Base-by-base conservation (phyloP, 2,888 invertebrate species). In the Prenolepis imparis region DNA sequence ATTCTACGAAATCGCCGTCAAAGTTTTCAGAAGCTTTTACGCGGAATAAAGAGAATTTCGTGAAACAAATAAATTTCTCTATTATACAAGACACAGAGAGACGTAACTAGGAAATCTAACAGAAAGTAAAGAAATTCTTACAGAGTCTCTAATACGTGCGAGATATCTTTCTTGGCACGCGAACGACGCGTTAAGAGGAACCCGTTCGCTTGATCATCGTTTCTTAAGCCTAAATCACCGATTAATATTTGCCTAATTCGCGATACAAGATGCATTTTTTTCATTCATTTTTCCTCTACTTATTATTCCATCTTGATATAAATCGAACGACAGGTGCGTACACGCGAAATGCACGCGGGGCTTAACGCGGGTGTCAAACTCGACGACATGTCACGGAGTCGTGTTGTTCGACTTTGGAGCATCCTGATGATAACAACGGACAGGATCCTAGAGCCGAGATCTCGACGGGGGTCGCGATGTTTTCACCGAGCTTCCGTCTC, bases 151-250 rank as follows among this genome's bases (percentile, higher is more conserved):
- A 57, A 52, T 52, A 66, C n/a, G 39, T 52, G 12, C 66, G n/a
- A 28, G 15, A 75, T 64, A 64, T 28, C 44, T 9, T 61, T 44
- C 41, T 41, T 74, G 28, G 28, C 41, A 28, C 28, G n/a, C 21
- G 6, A 44, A 75, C n/a, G 24, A 75, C 18, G 24, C 39, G 39
- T 67, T 63, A 55, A 66, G 52, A 66, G 21, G 32, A 77, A 77
- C 64, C 72, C 2, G 15, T 52, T 36, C 41, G 36, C 67, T 74
- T 41, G 52, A 72, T 68, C 57, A 36, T 55, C 28, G 3, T 28
- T n/a, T 41, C 32, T 77, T 77, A 82, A 82, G 28, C 24, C 59
- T 82, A 82, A 75, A 84, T 84, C 75, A 77, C 59, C 39, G 72
- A 77, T 82, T 82, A 64, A 72, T 66, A 72, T 52, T 84, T 81